Percentiles rank a stretch among this genome's conserved stretches.
These are phyloP conservation scores for Corydoras maculifer DNA, from an alignment of 2,113 vertebrate genomes.

Conservation along the genomic window DNA sequence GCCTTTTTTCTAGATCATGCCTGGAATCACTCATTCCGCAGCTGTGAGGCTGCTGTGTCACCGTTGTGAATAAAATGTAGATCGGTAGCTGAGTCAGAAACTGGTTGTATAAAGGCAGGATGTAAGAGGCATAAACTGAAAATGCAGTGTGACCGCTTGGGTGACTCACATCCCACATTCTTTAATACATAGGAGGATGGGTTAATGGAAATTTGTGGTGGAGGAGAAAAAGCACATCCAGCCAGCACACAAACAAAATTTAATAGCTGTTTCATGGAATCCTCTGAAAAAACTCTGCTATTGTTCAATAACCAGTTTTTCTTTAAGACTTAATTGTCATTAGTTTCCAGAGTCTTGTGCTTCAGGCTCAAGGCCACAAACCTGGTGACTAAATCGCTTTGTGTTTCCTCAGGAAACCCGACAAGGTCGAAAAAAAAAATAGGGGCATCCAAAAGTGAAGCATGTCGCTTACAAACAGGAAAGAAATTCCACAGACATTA, in stretches of 20 bases:
- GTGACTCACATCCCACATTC: background rate
- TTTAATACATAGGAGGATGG: background rate
- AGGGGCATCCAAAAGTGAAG: background rate
- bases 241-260: background rate
- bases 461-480: background rate
- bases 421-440: constrained; percentile 7
- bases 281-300: background rate
- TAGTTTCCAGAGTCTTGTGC: constrained; percentile 8
- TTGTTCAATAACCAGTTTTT: too few relatives aligned
- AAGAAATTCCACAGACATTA: constrained; percentile 5
- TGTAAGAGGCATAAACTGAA: background rate
- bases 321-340: too few relatives aligned
- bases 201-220: background rate
- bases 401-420: constrained; percentile 50
- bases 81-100: constrained; percentile 3
- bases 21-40: background rate
- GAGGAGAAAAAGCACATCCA: background rate
- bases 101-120: background rate
- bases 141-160: background rate
- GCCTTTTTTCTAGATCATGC: background rate
- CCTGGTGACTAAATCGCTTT: constrained; percentile 18
- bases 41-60: background rate
- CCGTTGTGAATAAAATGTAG: background rate
- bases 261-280: background rate
- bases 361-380: constrained; percentile 25